Base-by-base conservation (phyloP, 2,797 vertebrate genomes). In the Denticeps clupeoides region DNA sequence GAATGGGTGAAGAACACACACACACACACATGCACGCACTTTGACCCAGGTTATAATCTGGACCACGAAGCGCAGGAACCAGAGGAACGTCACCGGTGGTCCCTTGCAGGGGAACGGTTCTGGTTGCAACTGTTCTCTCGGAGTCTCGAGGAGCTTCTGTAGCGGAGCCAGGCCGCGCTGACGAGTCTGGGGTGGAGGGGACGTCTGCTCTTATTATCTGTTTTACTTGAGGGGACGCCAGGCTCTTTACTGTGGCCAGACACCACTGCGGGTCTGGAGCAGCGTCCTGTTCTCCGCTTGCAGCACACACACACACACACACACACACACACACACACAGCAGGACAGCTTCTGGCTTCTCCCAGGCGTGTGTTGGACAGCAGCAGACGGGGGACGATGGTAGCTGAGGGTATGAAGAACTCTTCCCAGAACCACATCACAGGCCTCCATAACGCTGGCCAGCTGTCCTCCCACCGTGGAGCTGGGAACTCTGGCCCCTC, bases 341-440 rank as follows among this genome's bases (percentile, higher is more conserved):
- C n/a, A n/a, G n/a, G n/a, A n/a, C n/a, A n/a, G n/a, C n/a, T n/a
- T 56, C 64, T 53, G 59, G 59, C 55, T 50, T 53, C 51, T 67
- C 55, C 57, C 53, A 63, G 63, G 59, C 55, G 64, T 60, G 57
- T 48, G 22, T 47, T 37, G 41, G 46, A 48, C 50, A 26, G 16
- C 33, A 31, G 47, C 50, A 22, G 51, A 51, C 43, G 53, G 41
- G 33, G 47, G 28, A 51, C 43, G 46, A 58, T 42, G 50, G 60
- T 13, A 49, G 45, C 51, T 60, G 52, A 46, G 49, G 58, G 55
- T 58, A 54, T 57, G 51, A 52, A 56, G 57, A 63, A 75, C 79
- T 81, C 76, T 73, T 79, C 71, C 74, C 76, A 78, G 82, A 77
- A 80, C 76, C 79, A 82, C 78, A 80, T 82, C 82, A 82, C 69